Base-by-base conservation (phyloP, 2,888 invertebrate species). In the Brachycybe producta region DNA sequence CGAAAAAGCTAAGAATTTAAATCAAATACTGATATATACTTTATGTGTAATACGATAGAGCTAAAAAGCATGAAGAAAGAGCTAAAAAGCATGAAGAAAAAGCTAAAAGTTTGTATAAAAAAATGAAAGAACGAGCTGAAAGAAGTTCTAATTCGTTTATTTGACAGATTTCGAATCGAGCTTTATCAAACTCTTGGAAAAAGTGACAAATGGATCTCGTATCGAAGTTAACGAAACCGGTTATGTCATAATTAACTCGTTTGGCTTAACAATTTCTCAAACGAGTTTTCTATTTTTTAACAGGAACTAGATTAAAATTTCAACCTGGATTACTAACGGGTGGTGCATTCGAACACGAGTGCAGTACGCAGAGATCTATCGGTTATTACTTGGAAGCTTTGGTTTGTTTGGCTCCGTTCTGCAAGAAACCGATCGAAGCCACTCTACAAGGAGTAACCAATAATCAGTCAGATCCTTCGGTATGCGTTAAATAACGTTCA, bases 241-340 rank as follows among this genome's bases (percentile, higher is more conserved):
- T 46, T 23, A 42, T 11, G n/a, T 38, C 34, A 11, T 11, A 13
- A 5, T 11, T 19, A 13, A 13, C n/a, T 45, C 13, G 7, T 23
- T 39, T 17, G 11, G 32, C 4, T 19, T 19, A 2, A 34, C 17
- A 40, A 32, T 27, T 51, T 32, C 34, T 23, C 11, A 35, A 40
- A 30, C 35, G 15, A 13, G 15, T 30, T 21, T 35, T 17, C 5
- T 23, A 48, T 30, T 7, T 24, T 51, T 32, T 49, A 52, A 4
- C 28, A 71, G 97, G 95, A 30, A 98, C 97, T 0, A 76, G 77
- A 27, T 70, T 97, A 34, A 80, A 78, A 61, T 95, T 82, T 62
- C 81, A 80, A 62, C 98, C 98, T 0, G 98, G 98, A 1, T 73
- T 95, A 54, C 68, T 99, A 53, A 73, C 79, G 50, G 98, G 98